Conservation (phyloP, 2,113 vertebrate genomes). For the Gallinago undulata region DNA sequence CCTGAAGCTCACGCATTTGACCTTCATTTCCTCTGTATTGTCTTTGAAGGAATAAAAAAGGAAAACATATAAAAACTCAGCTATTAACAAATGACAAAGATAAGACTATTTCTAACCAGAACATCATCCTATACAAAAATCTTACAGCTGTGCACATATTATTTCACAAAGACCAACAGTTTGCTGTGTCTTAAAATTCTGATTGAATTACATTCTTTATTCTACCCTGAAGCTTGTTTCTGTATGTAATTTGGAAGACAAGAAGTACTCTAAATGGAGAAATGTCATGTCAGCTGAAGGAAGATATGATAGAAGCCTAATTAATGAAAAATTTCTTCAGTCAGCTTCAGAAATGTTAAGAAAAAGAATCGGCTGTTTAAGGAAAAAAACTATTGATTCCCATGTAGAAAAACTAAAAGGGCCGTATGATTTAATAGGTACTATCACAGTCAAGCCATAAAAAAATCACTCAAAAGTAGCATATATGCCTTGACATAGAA, state of each 20-base stretch:
- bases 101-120: not conserved
- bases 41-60: constrained; percentile 72
- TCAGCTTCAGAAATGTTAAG: not conserved
- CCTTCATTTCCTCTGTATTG: constrained; percentile 98
- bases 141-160: not conserved
- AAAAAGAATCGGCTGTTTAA: not conserved
- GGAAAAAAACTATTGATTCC: not conserved
- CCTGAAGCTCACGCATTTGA: constrained; percentile 98
- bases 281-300: not conserved
- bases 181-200: not conserved
- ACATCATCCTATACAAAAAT: not conserved
- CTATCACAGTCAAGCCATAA: not conserved
- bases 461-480: not conserved
- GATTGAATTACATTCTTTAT: not conserved
- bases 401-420: not conserved
- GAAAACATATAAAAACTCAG: not conserved
- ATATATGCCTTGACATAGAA: not conserved
- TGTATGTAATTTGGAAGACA: not conserved
- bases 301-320: not conserved
- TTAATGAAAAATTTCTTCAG: not conserved
- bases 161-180: not conserved
- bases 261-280: not conserved
- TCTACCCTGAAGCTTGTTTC: not conserved
- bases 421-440: not conserved
- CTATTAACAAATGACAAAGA: not conserved